Percentiles rank a stretch among this genome's conserved stretches.
Conservation (phyloP, 1,140 invertebrate species). For the Procambarus virginalis region DNA sequence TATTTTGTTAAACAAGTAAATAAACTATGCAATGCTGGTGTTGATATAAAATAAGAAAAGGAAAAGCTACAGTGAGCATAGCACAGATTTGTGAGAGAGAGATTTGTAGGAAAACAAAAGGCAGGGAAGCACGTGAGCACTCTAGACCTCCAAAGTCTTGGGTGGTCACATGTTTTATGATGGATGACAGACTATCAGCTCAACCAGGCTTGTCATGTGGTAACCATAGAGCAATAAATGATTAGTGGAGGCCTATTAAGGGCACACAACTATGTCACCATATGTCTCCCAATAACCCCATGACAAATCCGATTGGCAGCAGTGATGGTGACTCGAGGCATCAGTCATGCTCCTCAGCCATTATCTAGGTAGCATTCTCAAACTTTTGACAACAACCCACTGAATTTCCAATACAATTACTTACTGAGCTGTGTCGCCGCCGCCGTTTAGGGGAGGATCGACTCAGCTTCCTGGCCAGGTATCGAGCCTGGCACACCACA, state of each 20-base stretch:
- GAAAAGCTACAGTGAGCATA: slow-evolving; percentile 9
- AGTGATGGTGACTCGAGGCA: slow-evolving; percentile 34
- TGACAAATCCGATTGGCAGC: slow-evolving; percentile 8
- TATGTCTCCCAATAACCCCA: background rate
- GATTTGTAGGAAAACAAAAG: background rate
- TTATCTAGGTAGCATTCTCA: slow-evolving; percentile 59
- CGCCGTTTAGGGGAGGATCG: slow-evolving; percentile 64
- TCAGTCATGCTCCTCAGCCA: slow-evolving; percentile 57
- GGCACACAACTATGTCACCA: background rate
- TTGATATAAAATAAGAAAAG: background rate
- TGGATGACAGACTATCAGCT: slow-evolving; percentile 12
- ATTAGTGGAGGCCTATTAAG: background rate
- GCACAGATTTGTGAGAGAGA: background rate
- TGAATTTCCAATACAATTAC: slow-evolving; percentile 26
- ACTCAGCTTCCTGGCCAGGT: slow-evolving; percentile 74
- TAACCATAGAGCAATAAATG: background rate
- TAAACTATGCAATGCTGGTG: no score
- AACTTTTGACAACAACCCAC: slow-evolving; percentile 51
- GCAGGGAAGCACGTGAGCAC: slow-evolving; percentile 35
- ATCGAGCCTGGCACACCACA: slow-evolving; percentile 76
- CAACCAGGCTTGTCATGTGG: slow-evolving; percentile 8
- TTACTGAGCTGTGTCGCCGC: slow-evolving; percentile 65
- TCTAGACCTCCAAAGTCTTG: slow-evolving; percentile 22
- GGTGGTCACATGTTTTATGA: slow-evolving; percentile 24
- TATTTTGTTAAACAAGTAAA: no score